Percentiles rank a stretch among this genome's conserved stretches.
Conservation (phyloP, 1,140 invertebrate species). For the Sitobion miscanthi region DNA sequence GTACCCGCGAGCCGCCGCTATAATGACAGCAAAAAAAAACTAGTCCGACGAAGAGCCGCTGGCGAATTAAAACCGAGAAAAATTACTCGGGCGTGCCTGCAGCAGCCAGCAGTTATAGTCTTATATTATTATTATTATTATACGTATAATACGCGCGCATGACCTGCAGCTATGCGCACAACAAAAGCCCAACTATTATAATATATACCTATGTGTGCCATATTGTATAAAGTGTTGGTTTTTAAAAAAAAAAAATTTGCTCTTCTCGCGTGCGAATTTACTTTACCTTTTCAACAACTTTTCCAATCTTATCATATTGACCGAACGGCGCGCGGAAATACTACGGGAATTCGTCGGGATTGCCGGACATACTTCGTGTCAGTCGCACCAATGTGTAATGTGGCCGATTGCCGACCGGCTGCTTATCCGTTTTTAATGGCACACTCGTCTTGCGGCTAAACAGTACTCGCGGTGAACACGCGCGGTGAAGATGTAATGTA, state of each 20-base stretch:
- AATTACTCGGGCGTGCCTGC: neutral
- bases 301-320: slow-evolving; percentile 35
- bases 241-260: neutral
- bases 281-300: slow-evolving; percentile 42
- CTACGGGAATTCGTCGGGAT: neutral
- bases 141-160: neutral
- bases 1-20: neutral
- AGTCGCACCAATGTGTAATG: neutral
- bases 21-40: neutral
- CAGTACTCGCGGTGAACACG: neutral
- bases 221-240: neutral
- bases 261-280: neutral
- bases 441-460: neutral
- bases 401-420: neutral
- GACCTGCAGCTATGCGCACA: neutral
- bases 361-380: neutral
- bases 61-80: neutral
- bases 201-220: neutral
- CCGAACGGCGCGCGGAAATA: neutral
- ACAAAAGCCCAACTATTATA: neutral
- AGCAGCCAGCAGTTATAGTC: neutral
- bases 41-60: neutral
- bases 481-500: neutral
- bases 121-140: neutral
- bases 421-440: neutral